Evolutionary conservation across 2,113 vertebrate genomes (phyloP).

Genomic region (Cyprinodon tularosa): DNA sequence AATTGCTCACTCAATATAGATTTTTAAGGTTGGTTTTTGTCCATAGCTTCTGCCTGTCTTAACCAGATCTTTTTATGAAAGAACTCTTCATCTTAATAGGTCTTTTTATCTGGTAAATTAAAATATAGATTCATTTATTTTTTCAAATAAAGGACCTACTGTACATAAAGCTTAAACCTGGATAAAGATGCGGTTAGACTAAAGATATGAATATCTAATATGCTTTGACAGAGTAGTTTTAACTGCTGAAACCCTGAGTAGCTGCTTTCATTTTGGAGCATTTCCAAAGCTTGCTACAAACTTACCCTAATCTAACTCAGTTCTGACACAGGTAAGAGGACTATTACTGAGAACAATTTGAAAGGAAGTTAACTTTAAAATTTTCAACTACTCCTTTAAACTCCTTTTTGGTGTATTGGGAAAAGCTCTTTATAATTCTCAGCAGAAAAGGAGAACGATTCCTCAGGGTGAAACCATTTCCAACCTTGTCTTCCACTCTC

Average conservation of each 20-base stretch:
- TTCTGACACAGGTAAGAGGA: background rate
- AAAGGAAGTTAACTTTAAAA: background rate
- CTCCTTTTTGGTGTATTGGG: slow-evolving; percentile 29
- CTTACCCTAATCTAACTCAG: background rate
- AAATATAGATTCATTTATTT: too few relatives aligned
- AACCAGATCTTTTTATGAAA: too few relatives aligned
- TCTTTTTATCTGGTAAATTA: too few relatives aligned
- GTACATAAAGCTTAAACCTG: too few relatives aligned
- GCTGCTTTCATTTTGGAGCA: background rate
- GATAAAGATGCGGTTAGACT: too few relatives aligned
- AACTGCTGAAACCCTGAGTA: background rate
- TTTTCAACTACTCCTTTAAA: slow-evolving; percentile 23
- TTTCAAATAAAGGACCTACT: too few relatives aligned
- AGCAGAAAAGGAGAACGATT: slow-evolving; percentile 25
- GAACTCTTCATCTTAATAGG: too few relatives aligned
- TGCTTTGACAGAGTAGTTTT: background rate
- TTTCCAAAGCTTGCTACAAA: background rate
- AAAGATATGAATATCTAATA: too few relatives aligned
- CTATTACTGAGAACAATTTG: background rate
- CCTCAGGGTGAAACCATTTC: slow-evolving; percentile 55
- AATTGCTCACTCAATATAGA: too few relatives aligned
- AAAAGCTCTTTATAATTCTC: slow-evolving; percentile 52
- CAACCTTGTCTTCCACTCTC: slow-evolving; percentile 25
- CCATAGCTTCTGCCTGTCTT: too few relatives aligned
- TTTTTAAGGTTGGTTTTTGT: too few relatives aligned